Percentiles rank a stretch among this genome's conserved stretches.
Conservation (phyloP, 1,140 invertebrate genomes). For the Colletes latitarsis region DNA sequence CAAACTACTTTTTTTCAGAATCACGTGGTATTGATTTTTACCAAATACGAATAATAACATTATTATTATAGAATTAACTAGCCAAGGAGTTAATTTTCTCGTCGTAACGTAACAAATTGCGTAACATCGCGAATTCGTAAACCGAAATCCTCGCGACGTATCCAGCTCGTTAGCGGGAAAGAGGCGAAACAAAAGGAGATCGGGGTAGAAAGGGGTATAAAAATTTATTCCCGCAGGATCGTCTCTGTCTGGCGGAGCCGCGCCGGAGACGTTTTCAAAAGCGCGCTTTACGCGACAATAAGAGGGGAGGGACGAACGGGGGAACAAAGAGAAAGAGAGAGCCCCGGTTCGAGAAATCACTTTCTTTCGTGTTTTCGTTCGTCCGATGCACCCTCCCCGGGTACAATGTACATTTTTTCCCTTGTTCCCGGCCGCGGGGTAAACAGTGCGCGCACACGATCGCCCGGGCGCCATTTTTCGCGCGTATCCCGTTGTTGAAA, state of each 20-base stretch:
- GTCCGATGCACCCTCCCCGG: conserved; percentile 14
- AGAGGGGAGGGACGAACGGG: neutral
- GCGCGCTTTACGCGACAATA: conserved; percentile 44
- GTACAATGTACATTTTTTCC: conserved; percentile 22
- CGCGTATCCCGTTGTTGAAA: conserved; percentile 40
- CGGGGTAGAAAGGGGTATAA: neutral
- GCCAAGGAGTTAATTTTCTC: no score
- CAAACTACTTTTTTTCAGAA: no score
- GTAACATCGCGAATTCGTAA: neutral
- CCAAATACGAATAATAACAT: no score
- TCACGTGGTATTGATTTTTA: no score
- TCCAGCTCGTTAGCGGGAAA: neutral
- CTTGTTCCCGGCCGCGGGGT: conserved; percentile 24
- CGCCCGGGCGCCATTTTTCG: conserved; percentile 48
- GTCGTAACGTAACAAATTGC: no score
- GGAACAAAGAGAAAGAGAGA: neutral
- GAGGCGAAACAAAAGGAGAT: neutral
- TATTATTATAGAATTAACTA: no score
- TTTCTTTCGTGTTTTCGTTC: neutral
- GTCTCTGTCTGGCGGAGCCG: conserved; percentile 49
- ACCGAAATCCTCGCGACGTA: neutral
- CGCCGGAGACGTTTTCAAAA: conserved; percentile 55
- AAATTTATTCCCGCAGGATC: conserved; percentile 37
- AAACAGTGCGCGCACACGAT: conserved; percentile 40
- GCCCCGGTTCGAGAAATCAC: conserved; percentile 11